Evolutionary conservation across 2,113 vertebrate species (phyloP).

Genomic region (Lophius piscatorius): DNA sequence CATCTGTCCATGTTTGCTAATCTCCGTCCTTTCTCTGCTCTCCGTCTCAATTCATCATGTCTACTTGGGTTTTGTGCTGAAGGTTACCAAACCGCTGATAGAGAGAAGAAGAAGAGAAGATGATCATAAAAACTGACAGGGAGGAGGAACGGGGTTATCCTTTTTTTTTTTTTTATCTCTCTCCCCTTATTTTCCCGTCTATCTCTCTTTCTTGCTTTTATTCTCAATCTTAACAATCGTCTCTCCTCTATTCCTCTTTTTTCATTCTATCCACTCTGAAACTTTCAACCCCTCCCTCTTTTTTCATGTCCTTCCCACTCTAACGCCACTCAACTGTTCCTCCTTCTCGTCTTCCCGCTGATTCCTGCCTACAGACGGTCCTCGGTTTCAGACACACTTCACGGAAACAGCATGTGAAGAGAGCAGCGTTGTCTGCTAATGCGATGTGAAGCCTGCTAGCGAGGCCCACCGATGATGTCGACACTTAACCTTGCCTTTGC

Average conservation of each 20-base stretch:
- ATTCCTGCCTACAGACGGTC: constrained; percentile 9
- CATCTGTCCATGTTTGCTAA: constrained; percentile 77
- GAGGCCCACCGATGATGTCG: constrained; percentile 1
- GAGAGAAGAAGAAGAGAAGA: constrained; percentile 65
- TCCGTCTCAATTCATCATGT: constrained; percentile 81
- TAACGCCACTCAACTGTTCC: constrained; percentile 48
- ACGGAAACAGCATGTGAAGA: constrained; percentile 28
- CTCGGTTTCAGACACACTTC: constrained; percentile 42
- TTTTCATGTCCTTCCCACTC: constrained; percentile 43
- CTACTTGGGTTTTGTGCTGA: constrained; percentile 72
- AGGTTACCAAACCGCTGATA: constrained; percentile 70
- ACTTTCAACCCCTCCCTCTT: constrained; percentile 55
- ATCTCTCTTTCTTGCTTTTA: constrained; percentile 34
- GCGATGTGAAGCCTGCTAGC: constrained; percentile 29
- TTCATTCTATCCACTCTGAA: constrained; percentile 28
- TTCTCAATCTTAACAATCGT: constrained; percentile 21
- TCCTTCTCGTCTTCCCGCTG: neutral
- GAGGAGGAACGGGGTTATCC: constrained; percentile 33
- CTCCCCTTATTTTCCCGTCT: constrained; percentile 7
- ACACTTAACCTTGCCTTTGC: constrained; percentile 26
- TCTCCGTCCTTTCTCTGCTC: constrained; percentile 78
- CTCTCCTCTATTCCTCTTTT: constrained; percentile 3
- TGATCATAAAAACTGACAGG: constrained; percentile 70
- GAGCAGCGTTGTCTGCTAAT: constrained; percentile 25
- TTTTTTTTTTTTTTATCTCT: constrained; percentile 14